Evolutionary conservation across 2,888 invertebrate species (phyloP), one percentile per base, ranked within the genome.

Genomic region (Pimpla rufipes): DNA sequence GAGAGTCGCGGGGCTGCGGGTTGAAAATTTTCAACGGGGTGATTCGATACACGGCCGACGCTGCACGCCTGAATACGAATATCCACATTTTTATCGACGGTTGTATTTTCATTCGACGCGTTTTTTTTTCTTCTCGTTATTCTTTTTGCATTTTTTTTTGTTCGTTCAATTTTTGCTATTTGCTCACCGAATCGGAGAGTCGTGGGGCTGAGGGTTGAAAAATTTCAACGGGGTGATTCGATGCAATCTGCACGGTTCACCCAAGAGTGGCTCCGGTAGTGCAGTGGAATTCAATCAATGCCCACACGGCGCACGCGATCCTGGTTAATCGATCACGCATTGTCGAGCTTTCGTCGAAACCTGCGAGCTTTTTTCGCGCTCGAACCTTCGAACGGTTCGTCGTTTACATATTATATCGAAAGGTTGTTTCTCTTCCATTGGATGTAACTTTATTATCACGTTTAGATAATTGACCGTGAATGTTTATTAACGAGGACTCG

Each of bases 211-310:
- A 37, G 62, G 70, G 62, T 80, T 80, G 74, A 80, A 79, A 71
- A 74, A 55, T 75, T 74, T 73, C 66, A 62, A 57, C 75, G 68
- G 52, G 68, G 52, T 37, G 74, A 29, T 59, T 78, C 79, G 81
- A 83, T 83, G 79, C 84, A 84, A 84, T 84, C 82, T 81, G 52
- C 29, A 5, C 29, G 29, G 29, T 5, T 83, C 70, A 45, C 57
- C 67, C 75, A 21, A 37, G 74, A 74, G 68, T 59, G 50, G 50
- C 67, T 79, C 76, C 85, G 79, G n/a, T n/a, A n/a, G n/a, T n/a
- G n/a, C n/a, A n/a, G n/a, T 8, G 68, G 67, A 85, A 84, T 85
- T 84, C 84, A 85, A 85, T 85, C 84, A 84, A 84, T 84, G 85
- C 75, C 78, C 75, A 50, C 81, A 40, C 75, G 47, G 50, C 50